A percentile compares a stretch with the other conserved stretches of the same genome.
Conservation (phyloP, 92 coral and sea anemone species). For the Porites rus region DNA sequence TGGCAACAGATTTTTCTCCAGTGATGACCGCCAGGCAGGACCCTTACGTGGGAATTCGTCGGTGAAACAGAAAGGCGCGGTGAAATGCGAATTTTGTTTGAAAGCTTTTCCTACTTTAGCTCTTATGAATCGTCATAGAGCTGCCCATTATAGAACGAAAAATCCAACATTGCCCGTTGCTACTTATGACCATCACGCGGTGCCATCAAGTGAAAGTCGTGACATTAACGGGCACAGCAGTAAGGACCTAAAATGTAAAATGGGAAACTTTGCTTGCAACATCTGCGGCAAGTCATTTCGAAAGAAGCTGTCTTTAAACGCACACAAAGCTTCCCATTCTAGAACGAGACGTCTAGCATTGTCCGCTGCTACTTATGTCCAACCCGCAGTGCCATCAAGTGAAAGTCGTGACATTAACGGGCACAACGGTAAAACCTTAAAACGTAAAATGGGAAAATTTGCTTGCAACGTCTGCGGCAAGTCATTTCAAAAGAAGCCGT, state of each 20-base stretch:
- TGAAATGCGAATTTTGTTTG: conserved; percentile 20
- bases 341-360: background rate
- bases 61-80: background rate
- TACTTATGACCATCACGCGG: too few species aligned
- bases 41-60: background rate
- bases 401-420: background rate
- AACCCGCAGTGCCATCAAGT: background rate
- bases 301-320: background rate
- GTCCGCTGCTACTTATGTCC: background rate
- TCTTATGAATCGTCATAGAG: conserved; percentile 33
- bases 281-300: background rate
- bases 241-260: too few species aligned
- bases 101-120: conserved; percentile 14
- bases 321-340: conserved; percentile 27
- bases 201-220: background rate
- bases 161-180: background rate
- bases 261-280: background rate
- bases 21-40: background rate
- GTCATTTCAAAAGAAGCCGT: background rate
- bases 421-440: too few species aligned
- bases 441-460: background rate
- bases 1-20: background rate
- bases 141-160: conserved; percentile 13
- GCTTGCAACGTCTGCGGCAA: background rate
- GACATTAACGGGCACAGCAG: too few species aligned